Percentiles rank a stretch among this genome's conserved stretches.
phyloP scores from a whole-genome alignment of 2,797 vertebrate genomes.

The Anguilla marmorata region DNA sequence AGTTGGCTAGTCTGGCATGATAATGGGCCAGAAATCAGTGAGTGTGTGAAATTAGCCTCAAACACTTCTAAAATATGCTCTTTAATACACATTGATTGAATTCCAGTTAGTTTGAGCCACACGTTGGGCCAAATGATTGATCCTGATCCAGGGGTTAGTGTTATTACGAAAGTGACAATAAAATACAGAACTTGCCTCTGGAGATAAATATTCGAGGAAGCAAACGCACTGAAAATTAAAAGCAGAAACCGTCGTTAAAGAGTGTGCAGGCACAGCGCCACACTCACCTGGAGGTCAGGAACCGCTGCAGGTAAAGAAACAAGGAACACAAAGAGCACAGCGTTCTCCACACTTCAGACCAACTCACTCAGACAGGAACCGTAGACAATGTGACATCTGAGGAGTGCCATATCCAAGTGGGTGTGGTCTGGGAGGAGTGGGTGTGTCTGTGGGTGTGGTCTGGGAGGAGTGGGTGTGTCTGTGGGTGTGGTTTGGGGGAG shows the following conservation, averaged over 20 bases:
- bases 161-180: slow-evolving; percentile 53
- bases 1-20: not conserved
- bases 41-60: not conserved
- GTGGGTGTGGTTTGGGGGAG: not conserved
- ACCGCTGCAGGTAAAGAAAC: not conserved
- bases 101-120: slow-evolving; percentile 15
- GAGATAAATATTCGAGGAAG: slow-evolving; percentile 87
- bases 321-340: not conserved
- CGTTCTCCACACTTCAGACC: not conserved
- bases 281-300: slow-evolving; percentile 3
- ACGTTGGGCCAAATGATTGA: slow-evolving; percentile 29
- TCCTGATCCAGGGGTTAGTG: slow-evolving; percentile 63
- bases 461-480: not conserved
- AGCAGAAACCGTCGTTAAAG: slow-evolving; percentile 49
- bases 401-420: not conserved
- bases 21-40: not conserved
- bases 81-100: slow-evolving; percentile 22
- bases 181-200: slow-evolving; percentile 86
- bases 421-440: not conserved
- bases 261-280: not conserved
- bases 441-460: not conserved
- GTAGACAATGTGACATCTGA: not conserved
- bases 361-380: not conserved
- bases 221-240: slow-evolving; percentile 80
- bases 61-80: not conserved